Base-by-base conservation (phyloP, 2,797 vertebrate genomes). In the Hippopotamyrus pictus region DNA sequence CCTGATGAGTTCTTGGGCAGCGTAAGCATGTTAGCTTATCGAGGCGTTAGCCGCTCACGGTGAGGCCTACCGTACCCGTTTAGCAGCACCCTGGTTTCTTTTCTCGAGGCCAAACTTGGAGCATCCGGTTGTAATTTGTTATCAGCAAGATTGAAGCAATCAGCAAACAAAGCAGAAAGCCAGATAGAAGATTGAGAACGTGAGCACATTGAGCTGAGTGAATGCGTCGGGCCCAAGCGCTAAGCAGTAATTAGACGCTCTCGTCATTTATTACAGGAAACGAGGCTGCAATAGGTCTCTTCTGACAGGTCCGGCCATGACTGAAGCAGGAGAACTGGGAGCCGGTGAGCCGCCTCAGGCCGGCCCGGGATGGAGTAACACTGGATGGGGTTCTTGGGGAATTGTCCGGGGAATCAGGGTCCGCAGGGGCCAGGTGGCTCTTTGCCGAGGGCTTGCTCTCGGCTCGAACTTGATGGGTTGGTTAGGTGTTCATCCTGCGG, bases 81-180 rank as follows among this genome's bases (percentile, higher is more conserved):
- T 93, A 95, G 96, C 95, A 93, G 96, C 95, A 94, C 9, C 2
- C 33, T 8, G 5, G 33, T 41, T 76, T 90, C 89, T 90, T 91
- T 94, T 94, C 95, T 95, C 95, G 94, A 62, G 91, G 90, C 90
- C 93, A 91, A 89, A 90, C 88, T 89, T 90, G 29, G 82, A 91
- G 93, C 93, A 92, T 93, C 95, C 95, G 94, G 95, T 95, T 94
- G 95, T 93, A 95, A 92, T 93, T 95, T 93, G 22, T 90, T 92
- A 92, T 93, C 93, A 94, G 93, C 88, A 79, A 91, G 90, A 91
- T 92, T 91, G 82, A 54, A 89, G 25, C 33, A 37, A 33, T 59
- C 37, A n/a, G 37, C 59, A 88, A 73, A 50, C 46, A 69, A 69
- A 46, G 69, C 11, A 41, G 37, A 41, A 41, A 41, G 2, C 37